phyloP scores from a whole-genome alignment of 2,797 vertebrate species.

The Valencia hispanica region DNA sequence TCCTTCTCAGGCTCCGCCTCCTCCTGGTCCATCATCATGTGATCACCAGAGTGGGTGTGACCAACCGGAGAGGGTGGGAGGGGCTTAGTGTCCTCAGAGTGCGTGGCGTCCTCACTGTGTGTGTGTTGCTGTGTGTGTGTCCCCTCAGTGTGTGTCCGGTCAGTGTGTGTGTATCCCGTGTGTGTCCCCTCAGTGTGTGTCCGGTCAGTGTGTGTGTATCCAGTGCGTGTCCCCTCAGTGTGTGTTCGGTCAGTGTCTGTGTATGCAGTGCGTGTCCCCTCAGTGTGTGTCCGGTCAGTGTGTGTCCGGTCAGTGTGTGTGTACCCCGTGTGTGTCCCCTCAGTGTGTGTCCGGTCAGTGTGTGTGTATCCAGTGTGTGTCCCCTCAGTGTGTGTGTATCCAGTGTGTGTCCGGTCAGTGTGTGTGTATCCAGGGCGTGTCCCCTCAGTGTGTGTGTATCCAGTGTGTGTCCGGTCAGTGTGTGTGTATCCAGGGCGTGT shows the following conservation, averaged over 20 bases:
- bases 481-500: constrained; percentile 47
- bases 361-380: too few species aligned
- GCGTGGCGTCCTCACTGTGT: background rate
- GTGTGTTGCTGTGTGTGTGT: constrained; percentile 3
- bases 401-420: background rate
- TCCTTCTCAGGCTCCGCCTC: constrained; percentile 40
- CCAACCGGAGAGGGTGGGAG: background rate
- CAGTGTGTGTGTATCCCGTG: constrained; percentile 1
- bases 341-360: too few species aligned
- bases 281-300: too few species aligned
- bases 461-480: constrained; percentile 58
- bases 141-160: background rate
- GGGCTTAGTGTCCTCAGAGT: background rate
- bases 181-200: too few species aligned
- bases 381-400: background rate
- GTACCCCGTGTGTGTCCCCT: too few species aligned
- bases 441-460: constrained; percentile 27
- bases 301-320: too few species aligned
- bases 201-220: too few species aligned
- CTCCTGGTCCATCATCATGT: background rate
- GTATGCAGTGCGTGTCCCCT: too few species aligned
- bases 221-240: too few species aligned
- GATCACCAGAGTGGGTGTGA: constrained; percentile 2
- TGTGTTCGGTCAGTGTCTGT: too few species aligned
- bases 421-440: constrained; percentile 8